Base-by-base conservation (phyloP, 2,113 vertebrate species). In the Ceyx melanurus region DNA sequence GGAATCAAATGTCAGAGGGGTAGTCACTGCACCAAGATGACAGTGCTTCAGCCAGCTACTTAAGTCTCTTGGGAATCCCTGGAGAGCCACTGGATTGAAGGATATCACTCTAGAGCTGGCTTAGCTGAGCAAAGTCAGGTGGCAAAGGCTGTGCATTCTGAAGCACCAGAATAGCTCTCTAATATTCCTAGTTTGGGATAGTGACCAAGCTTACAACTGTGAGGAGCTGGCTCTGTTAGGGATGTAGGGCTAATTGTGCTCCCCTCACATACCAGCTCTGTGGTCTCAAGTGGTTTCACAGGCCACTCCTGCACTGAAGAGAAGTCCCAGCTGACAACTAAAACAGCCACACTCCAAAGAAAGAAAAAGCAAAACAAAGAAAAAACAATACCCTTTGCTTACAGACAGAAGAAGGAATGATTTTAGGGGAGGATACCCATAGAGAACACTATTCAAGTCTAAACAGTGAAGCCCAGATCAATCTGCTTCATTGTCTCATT, bases 161-260 rank as follows among this genome's bases (percentile, higher is more conserved):
- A 19, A 46, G 29, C 0, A 8, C 0, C 0, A 4, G 17, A 18
- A 17, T 35, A 22, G 28, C 15, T 51, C 25, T 25, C 20, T 21
- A 2, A 10, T 21, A 8, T 50, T 7, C 57, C 33, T n/a, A 16
- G 45, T 7, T 8, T 50, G n/a, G 48, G 26, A 60, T 3, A 31
- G 17, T 46, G 35, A 61, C 33, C 42, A 42, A 66, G 33, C 35
- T 56, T 7, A 48, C 0, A 0, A 7, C 40, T 15, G 4, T 31
- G 29, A 82, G 42, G 28, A 61, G 29, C 0, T 65, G 8, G 5
- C 4, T 73, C 23, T 26, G 3, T 22, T 25, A 8, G 3, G 33
- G 31, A 13, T n/a, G 18, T 31, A n/a, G 20, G 26, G 31, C 50
- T 56, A 6, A 35, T 11, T 79, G 11, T 64, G 6, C 8, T 74